Base-by-base conservation (phyloP, 2,888 invertebrate genomes). In the Lordiphosa andalusiaca region DNA sequence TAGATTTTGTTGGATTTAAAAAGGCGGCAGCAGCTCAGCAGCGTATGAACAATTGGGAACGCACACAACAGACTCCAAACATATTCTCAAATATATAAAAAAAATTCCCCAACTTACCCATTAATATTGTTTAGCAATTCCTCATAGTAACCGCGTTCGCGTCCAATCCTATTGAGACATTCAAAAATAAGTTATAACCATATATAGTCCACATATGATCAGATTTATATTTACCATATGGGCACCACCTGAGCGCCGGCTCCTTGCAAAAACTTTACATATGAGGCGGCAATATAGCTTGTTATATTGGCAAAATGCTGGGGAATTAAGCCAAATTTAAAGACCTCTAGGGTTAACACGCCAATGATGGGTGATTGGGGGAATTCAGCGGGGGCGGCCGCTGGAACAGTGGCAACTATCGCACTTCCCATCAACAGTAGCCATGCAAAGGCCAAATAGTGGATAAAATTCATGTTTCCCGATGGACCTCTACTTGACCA, bases 221-320 rank as follows among this genome's bases (percentile, higher is more conserved):
- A 47, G 53, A 40, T 19, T 37, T 16, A n/a, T n/a, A 90, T 91
- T 91, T 89, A 95, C 96, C 94, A 91, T 84, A 96, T 93, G 0
- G 96, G 97, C n/a, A 96, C 93, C 1, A 94, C 96, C 78, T 96
- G 91, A 10, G 95, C 97, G 7, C 97, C 97, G 6, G 95, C 93
- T 49, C 94, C 92, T 90, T 98, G 97, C n/a, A 97, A 88, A 89
- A 93, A 95, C 88, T 97, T 97, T 2, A 98, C 95, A 86, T 97
- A 97, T 0, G 95, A 95, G 0, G 96, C 94, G 0, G 95, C 94
- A 51, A 97, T 95, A 82, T 93, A 96, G 78, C 95, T 94, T 2
- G 91, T 91, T 73, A 92, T 92, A 41, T 81, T 89, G 13, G 91
- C 89, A 0, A 91, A 91, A 84, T 91, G 93, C 2, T 88, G 75